These are phyloP conservation scores for Hycleus cichorii DNA, from an alignment of 1,140 invertebrate species.

Conservation along the genomic window DNA sequence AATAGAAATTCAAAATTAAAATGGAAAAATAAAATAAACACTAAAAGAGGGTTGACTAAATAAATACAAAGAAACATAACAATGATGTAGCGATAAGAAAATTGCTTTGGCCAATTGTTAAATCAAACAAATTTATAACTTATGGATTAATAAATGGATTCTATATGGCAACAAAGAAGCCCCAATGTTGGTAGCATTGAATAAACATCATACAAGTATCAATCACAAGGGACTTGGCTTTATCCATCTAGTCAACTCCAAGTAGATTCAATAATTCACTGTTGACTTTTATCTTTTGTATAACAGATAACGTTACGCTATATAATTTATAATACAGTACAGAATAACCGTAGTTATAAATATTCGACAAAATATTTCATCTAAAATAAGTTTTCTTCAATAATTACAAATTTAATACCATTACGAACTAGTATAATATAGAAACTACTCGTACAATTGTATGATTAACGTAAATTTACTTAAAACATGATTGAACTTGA, in stretches of 20 bases:
- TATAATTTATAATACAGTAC: background rate
- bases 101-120: background rate
- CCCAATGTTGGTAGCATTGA: conserved; percentile 19
- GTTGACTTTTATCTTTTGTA: conserved; percentile 26
- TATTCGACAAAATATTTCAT: too few species aligned
- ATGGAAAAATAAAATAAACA: too few species aligned
- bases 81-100: too few species aligned
- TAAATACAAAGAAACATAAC: too few species aligned
- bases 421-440: too few species aligned
- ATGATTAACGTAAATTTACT: too few species aligned
- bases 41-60: too few species aligned
- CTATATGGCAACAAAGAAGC: conserved; percentile 17
- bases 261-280: conserved; percentile 31
- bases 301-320: conserved; percentile 8
- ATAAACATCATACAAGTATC: conserved; percentile 30
- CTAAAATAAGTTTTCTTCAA: too few species aligned
- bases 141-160: conserved; percentile 18
- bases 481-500: too few species aligned
- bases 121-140: background rate
- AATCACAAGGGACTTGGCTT: conserved; percentile 28
- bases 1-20: conserved; percentile 20
- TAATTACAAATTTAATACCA: too few species aligned
- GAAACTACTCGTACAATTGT: too few species aligned
- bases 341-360: too few species aligned
- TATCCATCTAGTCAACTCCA: conserved; percentile 22